Base-by-base conservation (phyloP, 2,888 invertebrate species). In the Teleogryllus oceanicus region DNA sequence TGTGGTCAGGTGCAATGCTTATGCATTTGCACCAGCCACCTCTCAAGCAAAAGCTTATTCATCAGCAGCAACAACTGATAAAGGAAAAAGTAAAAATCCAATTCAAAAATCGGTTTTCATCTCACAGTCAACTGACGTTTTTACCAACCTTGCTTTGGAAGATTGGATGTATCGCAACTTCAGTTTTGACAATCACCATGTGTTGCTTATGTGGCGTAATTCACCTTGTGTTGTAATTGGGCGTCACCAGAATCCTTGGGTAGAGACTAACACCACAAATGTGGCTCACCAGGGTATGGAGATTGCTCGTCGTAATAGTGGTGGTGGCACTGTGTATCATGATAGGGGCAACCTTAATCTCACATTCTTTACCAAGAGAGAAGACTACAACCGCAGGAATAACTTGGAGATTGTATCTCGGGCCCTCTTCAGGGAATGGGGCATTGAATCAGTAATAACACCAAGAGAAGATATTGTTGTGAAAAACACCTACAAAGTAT, bases 281-380 rank as follows among this genome's bases (percentile, higher is more conserved):
- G 87, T 95, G 78, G 86, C 89, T 82, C 91, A 92, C 78, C 89
- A 90, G 75, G 92, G 92, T 20, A 92, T 98, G 80, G 89, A 90
- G 16, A 85, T 98, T 81, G 98, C 95, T 0, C 91, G 99, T 81
- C 91, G 99, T 75, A 96, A 96, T 85, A 98, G 98, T 87, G 99
- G 99, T 50, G 91, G 99, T 82, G 99, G 98, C 49, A 94, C 98
- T 5, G 98, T 99, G 49, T 99, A 96, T 87, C 99, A 99, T 87
- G 99, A 99, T 87, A 88, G 91, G 83, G 98, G 97, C 80, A 98
- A 97, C 88, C 89, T 98, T 0, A 98, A 98, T 88, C 90, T 97
- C 83, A 95, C 97, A 0, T 97, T 99, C 87, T 94, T 99, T 85
- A 94, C 96, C 16, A 91, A 94, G 3, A 91, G 93, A 83, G 92